Percentiles rank a stretch among this genome's conserved stretches.
Conservation (phyloP, 2,797 vertebrate genomes). For the Buceros bicornis region DNA sequence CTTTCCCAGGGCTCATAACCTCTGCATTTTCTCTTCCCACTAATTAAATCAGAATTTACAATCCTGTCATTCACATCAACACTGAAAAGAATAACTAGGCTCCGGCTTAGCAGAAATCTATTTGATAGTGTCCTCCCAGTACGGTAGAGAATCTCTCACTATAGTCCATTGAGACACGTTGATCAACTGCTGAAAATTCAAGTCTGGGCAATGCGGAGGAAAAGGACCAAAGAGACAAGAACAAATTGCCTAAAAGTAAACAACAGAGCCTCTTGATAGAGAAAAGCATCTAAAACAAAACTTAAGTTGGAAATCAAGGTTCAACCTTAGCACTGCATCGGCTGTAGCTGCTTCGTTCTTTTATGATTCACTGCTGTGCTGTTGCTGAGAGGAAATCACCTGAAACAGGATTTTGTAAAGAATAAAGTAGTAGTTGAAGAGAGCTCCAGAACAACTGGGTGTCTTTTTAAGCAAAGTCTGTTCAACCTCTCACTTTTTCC, state of each 20-base stretch:
- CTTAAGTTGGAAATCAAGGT: neutral
- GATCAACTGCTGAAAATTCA: neutral
- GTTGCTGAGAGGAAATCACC: constrained; percentile 10
- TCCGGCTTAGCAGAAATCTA: neutral
- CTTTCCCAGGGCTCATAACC: neutral
- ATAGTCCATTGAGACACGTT: neutral
- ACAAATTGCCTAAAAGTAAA: neutral
- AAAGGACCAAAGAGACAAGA: neutral
- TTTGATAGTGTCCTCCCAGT: neutral
- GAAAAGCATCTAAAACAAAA: neutral
- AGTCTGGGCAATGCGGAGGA: neutral
- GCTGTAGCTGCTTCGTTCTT: neutral
- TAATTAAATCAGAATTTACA: neutral
- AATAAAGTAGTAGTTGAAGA: neutral
- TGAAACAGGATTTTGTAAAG: neutral
- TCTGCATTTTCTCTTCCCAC: neutral
- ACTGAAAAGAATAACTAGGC: neutral
- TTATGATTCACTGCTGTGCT: constrained; percentile 16
- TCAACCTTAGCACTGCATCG: neutral
- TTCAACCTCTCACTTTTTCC: neutral
- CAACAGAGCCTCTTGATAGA: neutral
- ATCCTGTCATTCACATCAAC: neutral
- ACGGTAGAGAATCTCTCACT: neutral
- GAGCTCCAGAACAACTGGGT: neutral
- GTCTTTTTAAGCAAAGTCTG: neutral